Conservation (phyloP, 2,113 vertebrate species). For the Centropristis striata region DNA sequence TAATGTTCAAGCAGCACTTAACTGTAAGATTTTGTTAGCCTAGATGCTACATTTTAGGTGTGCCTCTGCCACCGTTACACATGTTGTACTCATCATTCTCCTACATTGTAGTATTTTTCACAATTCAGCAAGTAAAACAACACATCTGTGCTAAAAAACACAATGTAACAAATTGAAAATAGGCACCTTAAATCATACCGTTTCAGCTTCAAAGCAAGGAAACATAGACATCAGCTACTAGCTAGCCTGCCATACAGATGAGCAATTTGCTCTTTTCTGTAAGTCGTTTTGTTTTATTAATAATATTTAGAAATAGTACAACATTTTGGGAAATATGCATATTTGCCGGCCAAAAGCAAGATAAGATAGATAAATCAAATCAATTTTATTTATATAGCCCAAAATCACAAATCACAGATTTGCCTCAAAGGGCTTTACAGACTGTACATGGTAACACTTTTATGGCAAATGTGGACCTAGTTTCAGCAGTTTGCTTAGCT, state of each 20-base stretch:
- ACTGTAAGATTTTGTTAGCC: conserved; percentile 9
- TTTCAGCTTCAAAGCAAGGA: not conserved
- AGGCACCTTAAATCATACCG: not conserved
- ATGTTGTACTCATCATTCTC: not conserved
- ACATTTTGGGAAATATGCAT: not conserved
- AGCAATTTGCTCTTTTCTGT: not conserved
- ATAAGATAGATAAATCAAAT: too few relatives aligned
- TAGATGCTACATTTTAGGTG: not conserved
- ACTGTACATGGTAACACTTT: too few relatives aligned
- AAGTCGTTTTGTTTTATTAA: not conserved
- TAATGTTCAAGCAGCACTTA: conserved; percentile 11
- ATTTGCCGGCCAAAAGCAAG: not conserved
- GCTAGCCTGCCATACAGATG: not conserved
- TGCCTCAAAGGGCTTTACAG: too few relatives aligned
- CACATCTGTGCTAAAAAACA: not conserved
- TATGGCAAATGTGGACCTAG: not conserved
- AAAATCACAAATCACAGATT: too few relatives aligned
- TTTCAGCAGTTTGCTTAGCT: not conserved
- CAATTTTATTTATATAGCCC: too few relatives aligned
- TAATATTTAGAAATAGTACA: not conserved
- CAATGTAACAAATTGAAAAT: not conserved
- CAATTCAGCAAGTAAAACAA: not conserved
- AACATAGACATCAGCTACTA: not conserved
- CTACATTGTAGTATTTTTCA: not conserved
- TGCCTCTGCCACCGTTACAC: not conserved